phyloP scores from a whole-genome alignment of 1,140 invertebrate species.

The Dolichoris vasculosae region DNA sequence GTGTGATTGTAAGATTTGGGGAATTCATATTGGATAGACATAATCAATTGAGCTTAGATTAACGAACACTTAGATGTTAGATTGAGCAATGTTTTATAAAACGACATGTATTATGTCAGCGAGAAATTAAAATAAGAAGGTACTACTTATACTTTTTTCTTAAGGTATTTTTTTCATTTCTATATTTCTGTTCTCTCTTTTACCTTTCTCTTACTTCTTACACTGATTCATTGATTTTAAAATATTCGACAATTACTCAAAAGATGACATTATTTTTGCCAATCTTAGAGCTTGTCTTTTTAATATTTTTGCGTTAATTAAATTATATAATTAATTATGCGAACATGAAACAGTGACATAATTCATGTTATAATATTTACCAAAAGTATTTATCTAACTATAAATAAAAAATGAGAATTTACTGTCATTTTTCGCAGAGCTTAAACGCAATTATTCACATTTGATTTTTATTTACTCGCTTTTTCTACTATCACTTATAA shows the following conservation, averaged over 20 bases:
- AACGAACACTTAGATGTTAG: slow-evolving; percentile 4
- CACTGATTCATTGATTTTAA: neutral
- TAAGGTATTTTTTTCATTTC: neutral
- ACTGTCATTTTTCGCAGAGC: neutral
- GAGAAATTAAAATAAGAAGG: neutral
- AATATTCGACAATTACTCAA: slow-evolving; percentile 1
- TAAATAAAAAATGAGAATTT: neutral
- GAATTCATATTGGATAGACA: neutral
- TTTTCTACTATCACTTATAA: neutral
- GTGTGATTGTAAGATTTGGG: slow-evolving; percentile 6
- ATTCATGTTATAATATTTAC: slow-evolving; percentile 18
- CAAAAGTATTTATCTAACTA: neutral
- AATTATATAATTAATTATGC: slow-evolving; percentile 16
- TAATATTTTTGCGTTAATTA: neutral
- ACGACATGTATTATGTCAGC: slow-evolving; percentile 12
- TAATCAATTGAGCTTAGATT: no score
- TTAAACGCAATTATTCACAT: neutral
- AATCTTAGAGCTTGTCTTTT: neutral
- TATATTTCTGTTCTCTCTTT: neutral
- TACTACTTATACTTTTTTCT: slow-evolving; percentile 1
- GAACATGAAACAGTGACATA: neutral
- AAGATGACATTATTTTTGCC: neutral
- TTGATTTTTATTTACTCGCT: neutral
- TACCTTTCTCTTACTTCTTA: neutral
- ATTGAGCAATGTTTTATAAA: slow-evolving; percentile 6